These are phyloP conservation scores for Cryptoblepharus egeriae DNA, from an alignment of 2,797 vertebrate species.

Conservation along the genomic window DNA sequence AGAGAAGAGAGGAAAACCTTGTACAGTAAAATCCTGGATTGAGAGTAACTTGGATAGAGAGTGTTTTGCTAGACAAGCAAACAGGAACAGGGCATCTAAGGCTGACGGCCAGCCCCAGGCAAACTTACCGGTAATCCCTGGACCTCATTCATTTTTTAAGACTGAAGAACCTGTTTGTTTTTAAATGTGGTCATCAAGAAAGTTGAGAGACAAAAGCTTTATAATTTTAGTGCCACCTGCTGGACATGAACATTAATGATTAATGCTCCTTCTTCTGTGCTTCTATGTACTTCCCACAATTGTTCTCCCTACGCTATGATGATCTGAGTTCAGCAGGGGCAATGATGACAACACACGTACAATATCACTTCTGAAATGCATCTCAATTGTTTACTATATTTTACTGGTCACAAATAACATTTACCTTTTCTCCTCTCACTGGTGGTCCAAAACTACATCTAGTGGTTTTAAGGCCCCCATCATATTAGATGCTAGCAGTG, in stretches of 20 bases:
- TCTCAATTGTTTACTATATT: neutral
- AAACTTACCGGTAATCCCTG: neutral
- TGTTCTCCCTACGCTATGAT: neutral
- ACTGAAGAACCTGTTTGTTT: no score
- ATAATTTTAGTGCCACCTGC: conserved; percentile 19
- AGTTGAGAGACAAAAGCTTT: neutral
- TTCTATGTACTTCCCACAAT: neutral
- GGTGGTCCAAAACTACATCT: neutral
- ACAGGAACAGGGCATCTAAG: neutral
- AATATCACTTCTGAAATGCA: neutral
- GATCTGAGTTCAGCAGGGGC: neutral
- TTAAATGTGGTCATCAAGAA: no score
- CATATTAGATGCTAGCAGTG: neutral
- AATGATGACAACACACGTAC: neutral
- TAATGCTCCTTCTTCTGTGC: neutral
- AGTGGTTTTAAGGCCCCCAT: no score
- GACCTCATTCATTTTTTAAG: neutral
- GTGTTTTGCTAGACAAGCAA: no score
- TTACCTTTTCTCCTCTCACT: neutral
- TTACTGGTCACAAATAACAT: neutral
- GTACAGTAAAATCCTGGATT: no score
- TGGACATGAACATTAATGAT: neutral
- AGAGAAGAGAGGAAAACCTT: no score
- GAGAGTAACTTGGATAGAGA: no score
- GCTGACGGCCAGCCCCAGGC: neutral